Conservation (phyloP, 2,888 invertebrate species). For the Ligdia adustata region DNA sequence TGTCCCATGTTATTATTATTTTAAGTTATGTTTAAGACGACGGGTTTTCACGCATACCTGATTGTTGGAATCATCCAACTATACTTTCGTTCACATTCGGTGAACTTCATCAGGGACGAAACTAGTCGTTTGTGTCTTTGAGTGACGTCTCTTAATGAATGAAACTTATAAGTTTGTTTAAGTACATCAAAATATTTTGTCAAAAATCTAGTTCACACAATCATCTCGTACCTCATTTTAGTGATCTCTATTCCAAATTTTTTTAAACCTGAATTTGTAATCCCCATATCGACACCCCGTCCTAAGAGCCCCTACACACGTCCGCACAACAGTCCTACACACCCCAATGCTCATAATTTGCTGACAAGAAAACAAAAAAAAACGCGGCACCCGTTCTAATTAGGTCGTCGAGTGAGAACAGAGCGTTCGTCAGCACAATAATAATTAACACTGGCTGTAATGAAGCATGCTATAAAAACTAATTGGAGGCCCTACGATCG, state of each 20-base stretch:
- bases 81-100: too few relatives aligned
- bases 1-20: too few relatives aligned
- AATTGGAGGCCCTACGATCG: slow-evolving; percentile 72
- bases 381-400: slow-evolving; percentile 72
- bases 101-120: too few relatives aligned
- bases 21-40: too few relatives aligned
- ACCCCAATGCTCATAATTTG: slow-evolving; percentile 71
- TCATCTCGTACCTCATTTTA: too few relatives aligned
- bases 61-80: too few relatives aligned
- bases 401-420: slow-evolving; percentile 80
- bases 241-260: background rate
- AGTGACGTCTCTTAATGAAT: too few relatives aligned
- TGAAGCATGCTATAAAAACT: slow-evolving; percentile 82
- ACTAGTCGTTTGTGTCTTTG: too few relatives aligned
- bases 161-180: too few relatives aligned
- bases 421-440: slow-evolving; percentile 80
- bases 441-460: slow-evolving; percentile 83
- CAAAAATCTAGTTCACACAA: too few relatives aligned
- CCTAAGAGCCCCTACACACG: slow-evolving; percentile 47
- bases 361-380: slow-evolving; percentile 75
- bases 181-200: too few relatives aligned
- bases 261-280: slow-evolving; percentile 25
- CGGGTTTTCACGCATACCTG: too few relatives aligned
- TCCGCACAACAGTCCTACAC: slow-evolving; percentile 55
- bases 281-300: slow-evolving; percentile 31